A percentile compares a stretch with the other conserved stretches of the same genome.
These are phyloP conservation scores for Hemicrepidius hirtus DNA, from an alignment of 2,888 invertebrate genomes.

Conservation along the genomic window DNA sequence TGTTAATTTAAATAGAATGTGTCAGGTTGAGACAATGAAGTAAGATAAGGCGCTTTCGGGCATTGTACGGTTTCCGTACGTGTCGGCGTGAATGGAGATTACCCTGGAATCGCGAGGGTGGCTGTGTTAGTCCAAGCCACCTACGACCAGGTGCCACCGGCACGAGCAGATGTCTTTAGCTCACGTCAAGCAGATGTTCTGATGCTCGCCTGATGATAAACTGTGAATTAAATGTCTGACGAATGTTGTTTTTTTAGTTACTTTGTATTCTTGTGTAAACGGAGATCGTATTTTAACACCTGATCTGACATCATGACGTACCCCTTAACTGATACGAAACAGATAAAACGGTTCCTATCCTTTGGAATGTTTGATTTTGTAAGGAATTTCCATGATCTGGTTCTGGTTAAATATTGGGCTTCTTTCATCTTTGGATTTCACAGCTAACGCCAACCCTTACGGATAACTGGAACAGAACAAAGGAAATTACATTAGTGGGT, in stretches of 20 bases:
- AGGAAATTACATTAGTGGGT: constrained; percentile 31
- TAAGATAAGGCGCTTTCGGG: constrained; percentile 45
- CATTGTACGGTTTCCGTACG: constrained; percentile 41
- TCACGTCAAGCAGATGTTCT: constrained; percentile 48
- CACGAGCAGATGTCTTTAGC: constrained; percentile 52
- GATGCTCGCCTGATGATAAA: constrained; percentile 42
- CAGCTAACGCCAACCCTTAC: constrained; percentile 15
- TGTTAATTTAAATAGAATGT: constrained; percentile 53
- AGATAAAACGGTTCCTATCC: constrained; percentile 7
- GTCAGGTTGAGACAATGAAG: constrained; percentile 48
- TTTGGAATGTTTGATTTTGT: constrained; percentile 19
- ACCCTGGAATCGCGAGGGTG: constrained; percentile 38
- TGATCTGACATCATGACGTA: constrained; percentile 10
- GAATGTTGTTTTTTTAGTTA: constrained; percentile 37
- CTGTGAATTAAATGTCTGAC: constrained; percentile 48
- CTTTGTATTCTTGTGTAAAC: constrained; percentile 14
- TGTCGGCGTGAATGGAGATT: constrained; percentile 41
- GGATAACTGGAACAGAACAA: constrained; percentile 33
- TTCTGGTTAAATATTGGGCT: constrained; percentile 28
- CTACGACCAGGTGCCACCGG: constrained; percentile 49
- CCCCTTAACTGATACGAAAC: neutral
- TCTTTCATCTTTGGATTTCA: constrained; percentile 25
- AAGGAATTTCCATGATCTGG: constrained; percentile 18
- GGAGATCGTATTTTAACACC: constrained; percentile 28
- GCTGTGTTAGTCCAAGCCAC: constrained; percentile 36